A percentile compares a stretch with the other conserved stretches of the same genome.
Conservation (phyloP, 2,888 invertebrate genomes). For the Cheilosia urbana region DNA sequence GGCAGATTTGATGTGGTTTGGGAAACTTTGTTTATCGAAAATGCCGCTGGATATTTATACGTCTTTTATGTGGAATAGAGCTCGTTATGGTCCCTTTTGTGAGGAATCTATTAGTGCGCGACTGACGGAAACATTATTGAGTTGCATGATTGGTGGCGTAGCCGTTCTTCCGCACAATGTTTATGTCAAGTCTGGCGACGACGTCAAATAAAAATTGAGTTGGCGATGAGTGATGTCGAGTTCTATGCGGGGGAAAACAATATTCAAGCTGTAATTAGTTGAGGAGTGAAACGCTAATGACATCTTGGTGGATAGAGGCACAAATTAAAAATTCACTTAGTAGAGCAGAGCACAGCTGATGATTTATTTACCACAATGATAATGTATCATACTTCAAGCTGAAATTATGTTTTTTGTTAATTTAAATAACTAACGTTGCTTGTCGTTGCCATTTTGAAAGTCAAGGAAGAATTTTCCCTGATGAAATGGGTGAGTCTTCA, state of each 20-base stretch:
- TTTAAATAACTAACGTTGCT: background rate
- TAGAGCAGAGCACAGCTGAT: background rate
- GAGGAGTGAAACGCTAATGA: constrained; percentile 56
- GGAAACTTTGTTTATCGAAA: constrained; percentile 58
- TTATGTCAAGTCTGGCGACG: constrained; percentile 69
- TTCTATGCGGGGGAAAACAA: background rate
- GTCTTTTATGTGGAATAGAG: constrained; percentile 35
- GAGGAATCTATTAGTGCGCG: constrained; percentile 63
- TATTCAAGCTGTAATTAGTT: constrained; percentile 57
- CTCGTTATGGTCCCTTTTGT: constrained; percentile 51
- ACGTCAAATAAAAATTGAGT: constrained; percentile 44
- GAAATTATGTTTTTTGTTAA: background rate
- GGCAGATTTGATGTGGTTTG: constrained; percentile 57
- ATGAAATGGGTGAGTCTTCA: too few species aligned
- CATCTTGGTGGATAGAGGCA: background rate
- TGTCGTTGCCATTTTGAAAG: background rate
- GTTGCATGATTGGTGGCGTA: constrained; percentile 48
- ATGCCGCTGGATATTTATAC: constrained; percentile 28
- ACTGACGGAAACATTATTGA: constrained; percentile 66
- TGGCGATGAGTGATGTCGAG: constrained; percentile 35
- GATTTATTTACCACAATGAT: background rate
- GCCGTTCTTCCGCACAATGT: constrained; percentile 26
- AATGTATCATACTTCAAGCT: background rate
- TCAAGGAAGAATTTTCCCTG: background rate
- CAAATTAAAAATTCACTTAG: background rate